These are phyloP conservation scores for Formica aserva DNA, from an alignment of 2,888 invertebrate species.

Conservation along the genomic window DNA sequence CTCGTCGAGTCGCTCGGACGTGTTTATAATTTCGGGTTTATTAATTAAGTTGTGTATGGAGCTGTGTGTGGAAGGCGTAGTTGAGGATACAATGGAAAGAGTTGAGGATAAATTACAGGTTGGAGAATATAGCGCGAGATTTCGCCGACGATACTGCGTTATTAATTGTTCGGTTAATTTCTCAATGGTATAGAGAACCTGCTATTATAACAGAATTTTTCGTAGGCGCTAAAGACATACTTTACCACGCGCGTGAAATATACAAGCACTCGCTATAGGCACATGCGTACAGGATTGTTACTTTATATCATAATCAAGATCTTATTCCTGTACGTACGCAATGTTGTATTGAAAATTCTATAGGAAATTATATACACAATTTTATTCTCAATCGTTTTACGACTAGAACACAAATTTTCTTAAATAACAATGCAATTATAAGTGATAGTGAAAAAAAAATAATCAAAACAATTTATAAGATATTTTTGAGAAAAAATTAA, in stretches of 20 bases:
- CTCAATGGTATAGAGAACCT: conserved; percentile 41
- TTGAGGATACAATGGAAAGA: conserved; percentile 40
- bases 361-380: background rate
- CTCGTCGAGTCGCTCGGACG: conserved; percentile 5
- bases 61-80: conserved; percentile 19
- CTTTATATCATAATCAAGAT: conserved; percentile 15
- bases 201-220: conserved; percentile 39
- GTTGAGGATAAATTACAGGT: conserved; percentile 41
- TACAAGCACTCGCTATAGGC: background rate
- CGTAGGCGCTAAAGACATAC: conserved; percentile 18
- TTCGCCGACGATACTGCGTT: conserved; percentile 43
- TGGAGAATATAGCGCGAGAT: conserved; percentile 39
- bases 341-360: background rate
- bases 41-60: conserved; percentile 34
- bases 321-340: background rate
- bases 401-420: background rate
- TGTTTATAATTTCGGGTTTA: conserved; percentile 41
- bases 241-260: conserved; percentile 35
- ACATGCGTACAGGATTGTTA: background rate
- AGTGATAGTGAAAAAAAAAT: background rate
- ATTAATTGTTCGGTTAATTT: conserved; percentile 54
- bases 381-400: background rate
- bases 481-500: background rate
- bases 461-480: background rate
- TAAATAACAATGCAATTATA: background rate